A percentile compares a stretch with the other conserved stretches of the same genome.
These are phyloP conservation scores for Holotrichia oblita DNA, from an alignment of 1,140 invertebrate species.

Conservation along the genomic window DNA sequence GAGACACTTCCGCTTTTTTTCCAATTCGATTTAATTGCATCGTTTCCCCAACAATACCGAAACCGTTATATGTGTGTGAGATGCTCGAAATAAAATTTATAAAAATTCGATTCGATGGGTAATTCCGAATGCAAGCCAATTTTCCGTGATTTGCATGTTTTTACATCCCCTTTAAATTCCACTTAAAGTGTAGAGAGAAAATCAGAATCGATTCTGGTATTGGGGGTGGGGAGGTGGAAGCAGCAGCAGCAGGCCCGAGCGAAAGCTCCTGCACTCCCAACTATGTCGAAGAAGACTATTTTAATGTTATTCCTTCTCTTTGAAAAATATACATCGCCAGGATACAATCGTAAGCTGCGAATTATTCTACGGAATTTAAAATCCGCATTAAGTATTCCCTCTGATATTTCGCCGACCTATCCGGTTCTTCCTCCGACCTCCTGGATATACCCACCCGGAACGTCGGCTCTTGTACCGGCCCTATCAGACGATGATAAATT, in stretches of 20 bases:
- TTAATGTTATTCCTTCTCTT: background rate
- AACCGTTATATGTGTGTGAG: too few relatives aligned
- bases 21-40: too few relatives aligned
- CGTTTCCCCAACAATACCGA: too few relatives aligned
- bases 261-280: background rate
- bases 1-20: too few relatives aligned
- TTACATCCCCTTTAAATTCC: slow-evolving; percentile 34
- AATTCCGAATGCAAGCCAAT: slow-evolving; percentile 22
- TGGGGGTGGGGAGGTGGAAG: too few relatives aligned
- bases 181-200: slow-evolving; percentile 17
- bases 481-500: slow-evolving; percentile 8
- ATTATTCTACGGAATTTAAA: slow-evolving; percentile 34
- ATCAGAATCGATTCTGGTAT: slow-evolving; percentile 28
- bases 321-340: slow-evolving; percentile 22
- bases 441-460: background rate
- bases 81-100: background rate
- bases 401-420: background rate
- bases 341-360: slow-evolving; percentile 36
- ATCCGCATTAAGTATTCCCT: slow-evolving; percentile 28
- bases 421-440: background rate
- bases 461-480: background rate
- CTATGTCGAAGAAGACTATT: background rate
- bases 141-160: slow-evolving; percentile 35
- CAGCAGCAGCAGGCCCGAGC: background rate
- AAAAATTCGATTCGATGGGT: slow-evolving; percentile 29